Evolutionary conservation across 2,797 vertebrate genomes (phyloP).

Genomic region (Chelon labrosus): DNA sequence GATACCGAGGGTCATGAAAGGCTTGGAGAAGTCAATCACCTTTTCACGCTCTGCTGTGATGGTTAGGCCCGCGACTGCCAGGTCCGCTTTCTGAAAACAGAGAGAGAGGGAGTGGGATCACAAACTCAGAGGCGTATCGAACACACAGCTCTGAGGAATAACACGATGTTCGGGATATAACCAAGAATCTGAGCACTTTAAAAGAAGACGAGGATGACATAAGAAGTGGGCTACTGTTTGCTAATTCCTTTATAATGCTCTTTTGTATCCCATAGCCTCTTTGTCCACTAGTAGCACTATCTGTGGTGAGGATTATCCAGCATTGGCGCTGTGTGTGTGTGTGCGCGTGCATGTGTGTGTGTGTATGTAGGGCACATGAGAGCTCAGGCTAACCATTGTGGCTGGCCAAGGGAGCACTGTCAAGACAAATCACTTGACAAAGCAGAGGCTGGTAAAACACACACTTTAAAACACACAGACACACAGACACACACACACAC

Average conservation of each 20-base stretch:
- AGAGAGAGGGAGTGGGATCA: constrained; percentile 15
- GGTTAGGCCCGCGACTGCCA: constrained; percentile 96
- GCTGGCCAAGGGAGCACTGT: constrained; percentile 62
- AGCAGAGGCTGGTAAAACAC: constrained; percentile 63
- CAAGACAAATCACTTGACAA: constrained; percentile 80
- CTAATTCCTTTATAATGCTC: constrained; percentile 54
- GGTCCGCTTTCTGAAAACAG: constrained; percentile 93
- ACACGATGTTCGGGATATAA: constrained; percentile 31
- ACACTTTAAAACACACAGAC: constrained; percentile 37
- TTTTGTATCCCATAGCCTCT: constrained; percentile 52
- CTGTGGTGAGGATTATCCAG: constrained; percentile 62
- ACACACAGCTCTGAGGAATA: constrained; percentile 1
- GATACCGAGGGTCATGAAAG: constrained; percentile 98
- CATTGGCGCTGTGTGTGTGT: constrained; percentile 29
- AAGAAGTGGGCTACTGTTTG: constrained; percentile 28
- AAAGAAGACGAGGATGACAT: constrained; percentile 39
- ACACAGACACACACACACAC: constrained; percentile 26
- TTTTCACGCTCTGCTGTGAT: constrained; percentile 98
- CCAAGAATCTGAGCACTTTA: constrained; percentile 15
- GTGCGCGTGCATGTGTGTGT: constrained; percentile 13
- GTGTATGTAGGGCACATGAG: constrained; percentile 44
- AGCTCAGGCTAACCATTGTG: constrained; percentile 55
- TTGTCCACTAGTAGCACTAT: constrained; percentile 55
- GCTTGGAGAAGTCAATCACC: constrained; percentile 99
- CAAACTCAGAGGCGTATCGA: neutral